Conservation (phyloP, 2,888 invertebrate species). For the Trissonchulus sp. region DNA sequence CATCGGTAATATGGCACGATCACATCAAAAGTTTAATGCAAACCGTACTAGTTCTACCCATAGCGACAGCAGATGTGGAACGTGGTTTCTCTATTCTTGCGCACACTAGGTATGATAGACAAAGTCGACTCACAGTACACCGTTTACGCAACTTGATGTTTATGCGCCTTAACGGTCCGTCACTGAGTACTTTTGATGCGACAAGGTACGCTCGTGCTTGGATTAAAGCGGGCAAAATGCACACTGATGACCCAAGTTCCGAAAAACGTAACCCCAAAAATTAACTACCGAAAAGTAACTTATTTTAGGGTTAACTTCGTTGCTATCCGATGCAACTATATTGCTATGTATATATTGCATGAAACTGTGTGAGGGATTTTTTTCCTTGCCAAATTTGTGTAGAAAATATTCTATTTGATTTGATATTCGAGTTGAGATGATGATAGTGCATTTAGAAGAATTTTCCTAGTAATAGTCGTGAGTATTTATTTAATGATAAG, state of each 20-base stretch:
- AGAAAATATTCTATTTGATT: no score
- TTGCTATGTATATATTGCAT: no score
- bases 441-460: no score
- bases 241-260: not conserved
- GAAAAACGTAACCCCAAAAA: not conserved
- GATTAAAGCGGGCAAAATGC: not conserved
- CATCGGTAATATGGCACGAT: not conserved
- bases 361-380: no score
- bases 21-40: not conserved
- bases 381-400: no score
- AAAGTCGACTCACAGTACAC: not conserved
- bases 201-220: not conserved
- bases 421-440: no score
- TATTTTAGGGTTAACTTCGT: not conserved
- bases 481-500: no score
- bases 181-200: not conserved
- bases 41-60: constrained; percentile 5
- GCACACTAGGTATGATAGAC: constrained; percentile 13
- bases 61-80: constrained; percentile 15
- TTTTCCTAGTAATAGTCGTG: no score
- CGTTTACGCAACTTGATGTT: constrained; percentile 1
- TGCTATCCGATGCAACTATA: no score
- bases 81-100: constrained; percentile 2
- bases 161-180: not conserved
- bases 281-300: not conserved